Evolutionary conservation across 2,888 invertebrate genomes (phyloP), one percentile per base, ranked within the genome.

Genomic region (Thera britannica): DNA sequence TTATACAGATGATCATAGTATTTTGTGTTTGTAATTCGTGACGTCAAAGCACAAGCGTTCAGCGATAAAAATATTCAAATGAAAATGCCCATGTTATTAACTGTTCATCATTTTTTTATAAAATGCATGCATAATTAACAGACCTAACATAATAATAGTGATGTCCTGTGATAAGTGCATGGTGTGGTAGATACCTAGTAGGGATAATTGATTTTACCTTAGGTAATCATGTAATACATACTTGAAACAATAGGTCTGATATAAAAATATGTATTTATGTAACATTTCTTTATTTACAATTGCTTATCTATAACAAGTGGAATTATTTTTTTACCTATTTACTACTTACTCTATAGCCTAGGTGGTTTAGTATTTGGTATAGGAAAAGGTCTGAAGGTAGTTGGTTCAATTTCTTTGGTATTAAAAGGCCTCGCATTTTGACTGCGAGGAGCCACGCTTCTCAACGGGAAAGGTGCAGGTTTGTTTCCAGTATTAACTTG

Each of bases 291-390:
- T 83, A 83, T 82, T 81, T 81, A 84, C 78, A 84, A 76, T 51
- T 87, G 87, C 80, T 69, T 71, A 73, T 72, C 68, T 73, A 77
- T 86, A 89, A 90, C 87, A 81, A 84, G 90, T 90, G 90, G 70
- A 71, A 72, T 72, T 67, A 75, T 66, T 70, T 64, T 46, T 49
- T 52, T 74, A 71, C 36, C 52, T 77, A 76, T 62, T 59, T 64
- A 59, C 66, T 58, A 7, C 23, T 38, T 38, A 55, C 44, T 54
- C 80, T 79, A 90, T 72, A 85, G 61, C 72, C 83, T 86, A 70
- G 90, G 91, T 8, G 89, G 89, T 67, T 87, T 89, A 2, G 79
- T 87, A 48, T 79, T 82, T 11, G 88, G 82, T 65, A 83, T 82
- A 36, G 76, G 79, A 55, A 87, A 80, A 1, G 92, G 86, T 49